phyloP scores from a whole-genome alignment of 2,888 invertebrate genomes.

The Endotricha flammealis region DNA sequence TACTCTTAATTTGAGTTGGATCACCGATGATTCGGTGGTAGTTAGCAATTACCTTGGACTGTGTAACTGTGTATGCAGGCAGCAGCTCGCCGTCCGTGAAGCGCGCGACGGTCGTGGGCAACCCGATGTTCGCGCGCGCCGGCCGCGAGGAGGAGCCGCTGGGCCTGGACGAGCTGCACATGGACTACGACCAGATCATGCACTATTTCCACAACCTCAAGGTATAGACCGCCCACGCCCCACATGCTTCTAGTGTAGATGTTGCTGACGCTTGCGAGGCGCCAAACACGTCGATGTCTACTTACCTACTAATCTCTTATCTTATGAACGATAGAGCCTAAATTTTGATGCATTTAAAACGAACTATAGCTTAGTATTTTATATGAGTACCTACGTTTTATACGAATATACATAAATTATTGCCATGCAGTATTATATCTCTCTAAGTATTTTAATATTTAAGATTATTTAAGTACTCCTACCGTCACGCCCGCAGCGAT shows the following conservation, averaged over 20 bases:
- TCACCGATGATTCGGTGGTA: no score
- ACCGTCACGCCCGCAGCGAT: constrained; percentile 40
- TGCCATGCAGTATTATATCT: constrained; percentile 67
- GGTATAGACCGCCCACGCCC: constrained; percentile 79
- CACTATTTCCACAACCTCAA: constrained; percentile 98
- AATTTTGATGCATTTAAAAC: constrained; percentile 71
- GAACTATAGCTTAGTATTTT: constrained; percentile 62
- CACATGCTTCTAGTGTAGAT: constrained; percentile 70
- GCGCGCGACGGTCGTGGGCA: constrained; percentile 91
- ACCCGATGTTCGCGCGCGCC: constrained; percentile 87
- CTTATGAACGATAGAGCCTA: constrained; percentile 72
- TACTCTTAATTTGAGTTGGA: no score
- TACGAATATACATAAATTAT: constrained; percentile 56
- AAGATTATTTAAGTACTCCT: constrained; percentile 42
- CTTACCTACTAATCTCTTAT: constrained; percentile 29
- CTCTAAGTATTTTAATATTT: constrained; percentile 25
- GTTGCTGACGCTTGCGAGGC: constrained; percentile 64
- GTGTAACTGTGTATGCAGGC: constrained; percentile 38
- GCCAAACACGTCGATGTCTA: constrained; percentile 42
- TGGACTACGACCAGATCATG: constrained; percentile 99
- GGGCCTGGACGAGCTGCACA: constrained; percentile 90
- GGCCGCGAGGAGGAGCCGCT: constrained; percentile 78
- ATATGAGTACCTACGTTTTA: constrained; percentile 64
- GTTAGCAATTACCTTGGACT: no score
- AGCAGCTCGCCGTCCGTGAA: constrained; percentile 82